Conservation (phyloP, 2,888 invertebrate species). For the Chloroclystis v-ata region DNA sequence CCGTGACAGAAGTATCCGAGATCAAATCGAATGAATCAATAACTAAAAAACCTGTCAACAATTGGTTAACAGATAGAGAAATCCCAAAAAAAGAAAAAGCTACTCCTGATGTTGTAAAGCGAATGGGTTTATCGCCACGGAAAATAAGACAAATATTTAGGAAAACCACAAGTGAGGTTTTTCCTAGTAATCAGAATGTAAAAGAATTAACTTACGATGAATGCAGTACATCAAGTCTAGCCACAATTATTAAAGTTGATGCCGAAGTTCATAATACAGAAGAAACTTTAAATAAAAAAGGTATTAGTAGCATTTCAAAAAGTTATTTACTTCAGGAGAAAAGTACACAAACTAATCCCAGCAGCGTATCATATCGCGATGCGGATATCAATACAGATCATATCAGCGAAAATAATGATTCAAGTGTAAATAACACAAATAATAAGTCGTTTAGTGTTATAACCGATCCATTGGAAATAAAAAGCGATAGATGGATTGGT, state of each 20-base stretch:
- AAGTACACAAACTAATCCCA: constrained; percentile 10
- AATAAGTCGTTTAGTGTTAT: constrained; percentile 25
- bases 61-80: constrained; percentile 41
- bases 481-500: constrained; percentile 41
- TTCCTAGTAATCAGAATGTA: not conserved
- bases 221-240: constrained; percentile 8
- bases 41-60: constrained; percentile 36
- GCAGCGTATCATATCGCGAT: constrained; percentile 19
- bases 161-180: constrained; percentile 14
- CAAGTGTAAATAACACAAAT: constrained; percentile 14
- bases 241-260: constrained; percentile 30
- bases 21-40: constrained; percentile 29
- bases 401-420: constrained; percentile 16
- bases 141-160: constrained; percentile 41
- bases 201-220: constrained; percentile 18
- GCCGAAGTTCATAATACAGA: constrained; percentile 34
- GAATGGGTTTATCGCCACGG: constrained; percentile 56
- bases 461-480: constrained; percentile 39
- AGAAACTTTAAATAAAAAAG: constrained; percentile 3
- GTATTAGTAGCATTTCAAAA: no score
- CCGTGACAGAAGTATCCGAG: constrained; percentile 61
- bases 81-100: constrained; percentile 28
- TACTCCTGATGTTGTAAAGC: constrained; percentile 39
- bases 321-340: not conserved
- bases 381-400: constrained; percentile 14